Evolutionary conservation across 2,797 vertebrate species (phyloP).

Genomic region (Mareca strepera): DNA sequence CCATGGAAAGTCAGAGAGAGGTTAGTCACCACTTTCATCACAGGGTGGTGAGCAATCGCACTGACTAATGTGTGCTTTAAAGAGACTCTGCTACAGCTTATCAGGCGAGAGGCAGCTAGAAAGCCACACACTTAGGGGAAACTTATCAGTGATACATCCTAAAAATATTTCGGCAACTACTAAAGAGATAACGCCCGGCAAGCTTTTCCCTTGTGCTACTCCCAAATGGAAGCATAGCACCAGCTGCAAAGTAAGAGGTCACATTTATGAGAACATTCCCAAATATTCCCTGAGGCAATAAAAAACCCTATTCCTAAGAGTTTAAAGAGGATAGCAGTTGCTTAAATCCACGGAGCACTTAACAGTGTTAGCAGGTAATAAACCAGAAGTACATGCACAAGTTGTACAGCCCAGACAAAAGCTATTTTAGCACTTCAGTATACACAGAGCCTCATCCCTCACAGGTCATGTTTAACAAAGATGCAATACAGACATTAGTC

Average conservation of each 20-base stretch:
- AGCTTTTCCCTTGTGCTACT: neutral
- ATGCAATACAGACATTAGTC: neutral
- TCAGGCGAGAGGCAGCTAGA: neutral
- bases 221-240: neutral
- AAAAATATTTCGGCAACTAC: neutral
- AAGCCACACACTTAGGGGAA: neutral
- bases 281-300: neutral
- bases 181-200: neutral
- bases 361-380: neutral
- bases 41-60: neutral
- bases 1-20: conserved; percentile 2
- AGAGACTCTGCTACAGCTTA: neutral
- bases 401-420: neutral
- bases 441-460: neutral
- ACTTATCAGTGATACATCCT: neutral
- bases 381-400: neutral
- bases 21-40: conserved; percentile 43
- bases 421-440: neutral
- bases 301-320: neutral
- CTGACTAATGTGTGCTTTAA: conserved; percentile 52
- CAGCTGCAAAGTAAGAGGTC: neutral
- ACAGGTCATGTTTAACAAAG: neutral
- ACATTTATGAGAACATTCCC: neutral
- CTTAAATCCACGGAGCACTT: neutral
- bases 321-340: neutral